phyloP scores from a whole-genome alignment of 2,113 vertebrate species.

The Muscicapa adusta region DNA sequence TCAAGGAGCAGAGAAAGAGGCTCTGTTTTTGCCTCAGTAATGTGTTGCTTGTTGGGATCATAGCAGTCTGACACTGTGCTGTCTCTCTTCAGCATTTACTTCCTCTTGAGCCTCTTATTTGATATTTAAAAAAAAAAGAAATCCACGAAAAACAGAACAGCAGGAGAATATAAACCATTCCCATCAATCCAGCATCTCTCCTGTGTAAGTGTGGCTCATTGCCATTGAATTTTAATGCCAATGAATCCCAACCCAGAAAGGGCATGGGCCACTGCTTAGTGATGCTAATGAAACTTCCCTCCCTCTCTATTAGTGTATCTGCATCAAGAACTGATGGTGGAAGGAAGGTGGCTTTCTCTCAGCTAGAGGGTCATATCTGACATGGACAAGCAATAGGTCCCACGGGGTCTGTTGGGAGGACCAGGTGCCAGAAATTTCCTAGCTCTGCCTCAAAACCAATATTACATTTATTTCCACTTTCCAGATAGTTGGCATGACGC shows the following conservation, averaged over 20 bases:
- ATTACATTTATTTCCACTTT: not conserved
- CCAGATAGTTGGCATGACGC: not conserved
- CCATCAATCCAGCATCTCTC: not conserved
- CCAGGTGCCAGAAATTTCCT: not conserved
- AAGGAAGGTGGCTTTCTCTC: not conserved
- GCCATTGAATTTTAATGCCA: not conserved
- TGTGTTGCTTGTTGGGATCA: not conserved
- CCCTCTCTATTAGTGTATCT: not conserved
- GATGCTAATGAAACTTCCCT: not conserved
- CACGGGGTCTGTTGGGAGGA: not conserved
- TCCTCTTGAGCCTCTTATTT: not conserved
- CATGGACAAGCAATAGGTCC: accelerated
- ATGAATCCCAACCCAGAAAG: not conserved
- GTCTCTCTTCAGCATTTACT: not conserved
- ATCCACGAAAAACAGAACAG: not conserved
- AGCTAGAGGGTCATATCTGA: not conserved
- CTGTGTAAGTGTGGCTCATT: not conserved
- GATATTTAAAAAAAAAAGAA: not conserved
- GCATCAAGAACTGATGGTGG: not conserved
- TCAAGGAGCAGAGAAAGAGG: conserved; percentile 7
- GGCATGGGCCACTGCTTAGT: not conserved
- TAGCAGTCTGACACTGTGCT: not conserved
- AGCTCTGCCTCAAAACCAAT: not conserved
- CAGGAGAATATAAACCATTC: not conserved
- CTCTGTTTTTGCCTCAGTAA: not conserved